These are phyloP conservation scores for Apoda limacodes DNA, from an alignment of 2,888 invertebrate genomes.

Conservation along the genomic window DNA sequence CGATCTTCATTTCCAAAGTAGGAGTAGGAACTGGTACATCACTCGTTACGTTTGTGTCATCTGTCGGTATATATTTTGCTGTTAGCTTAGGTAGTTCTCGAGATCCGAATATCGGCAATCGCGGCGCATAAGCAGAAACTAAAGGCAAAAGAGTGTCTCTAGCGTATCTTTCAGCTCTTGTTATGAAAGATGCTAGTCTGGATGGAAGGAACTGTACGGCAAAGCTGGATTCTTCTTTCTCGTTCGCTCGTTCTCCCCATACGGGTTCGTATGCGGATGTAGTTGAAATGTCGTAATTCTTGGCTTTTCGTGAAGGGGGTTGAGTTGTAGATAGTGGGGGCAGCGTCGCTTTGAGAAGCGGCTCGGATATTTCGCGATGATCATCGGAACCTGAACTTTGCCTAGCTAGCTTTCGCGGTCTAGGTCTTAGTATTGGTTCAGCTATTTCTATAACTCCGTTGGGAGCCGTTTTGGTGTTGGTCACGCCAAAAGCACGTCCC, in stretches of 20 bases:
- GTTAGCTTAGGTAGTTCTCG: constrained; percentile 56
- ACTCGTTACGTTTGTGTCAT: constrained; percentile 41
- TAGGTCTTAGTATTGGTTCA: constrained; percentile 78
- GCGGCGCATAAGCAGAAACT: constrained; percentile 83
- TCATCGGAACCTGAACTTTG: constrained; percentile 61
- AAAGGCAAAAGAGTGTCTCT: constrained; percentile 80
- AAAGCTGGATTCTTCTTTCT: constrained; percentile 51
- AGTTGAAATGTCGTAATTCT: constrained; percentile 55
- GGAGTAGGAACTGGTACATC: constrained; percentile 55
- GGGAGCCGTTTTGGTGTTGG: constrained; percentile 55
- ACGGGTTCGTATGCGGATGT: constrained; percentile 47
- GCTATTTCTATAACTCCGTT: constrained; percentile 73
- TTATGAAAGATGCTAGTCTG: constrained; percentile 80
- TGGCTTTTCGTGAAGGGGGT: constrained; percentile 44
- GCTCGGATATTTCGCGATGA: constrained; percentile 73
- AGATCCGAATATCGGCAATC: constrained; percentile 72
- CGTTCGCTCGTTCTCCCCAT: constrained; percentile 39
- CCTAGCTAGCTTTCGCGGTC: constrained; percentile 66
- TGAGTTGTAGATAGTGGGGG: constrained; percentile 38
- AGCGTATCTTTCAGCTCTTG: constrained; percentile 85
- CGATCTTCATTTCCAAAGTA: constrained; percentile 63
- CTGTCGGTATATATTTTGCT: constrained; percentile 74
- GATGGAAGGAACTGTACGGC: constrained; percentile 86
- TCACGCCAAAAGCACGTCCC: constrained; percentile 73
- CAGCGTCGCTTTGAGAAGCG: constrained; percentile 66